Conservation (phyloP, 2,888 invertebrate genomes). For the Oscheius onirici region DNA sequence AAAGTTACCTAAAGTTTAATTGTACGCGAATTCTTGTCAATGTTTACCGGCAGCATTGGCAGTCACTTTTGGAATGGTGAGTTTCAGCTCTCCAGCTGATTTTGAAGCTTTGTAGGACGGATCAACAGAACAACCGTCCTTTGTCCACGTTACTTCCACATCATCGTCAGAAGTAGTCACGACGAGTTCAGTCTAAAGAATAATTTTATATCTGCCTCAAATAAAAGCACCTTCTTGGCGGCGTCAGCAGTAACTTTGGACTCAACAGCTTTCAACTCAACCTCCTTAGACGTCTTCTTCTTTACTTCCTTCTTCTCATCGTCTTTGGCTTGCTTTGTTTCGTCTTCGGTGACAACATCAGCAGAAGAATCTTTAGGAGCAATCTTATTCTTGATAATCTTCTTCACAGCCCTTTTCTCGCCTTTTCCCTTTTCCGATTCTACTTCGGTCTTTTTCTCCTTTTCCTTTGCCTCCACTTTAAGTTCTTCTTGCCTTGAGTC, state of each 20-base stretch:
- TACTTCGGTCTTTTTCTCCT: conserved; percentile 27
- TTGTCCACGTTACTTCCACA: conserved; percentile 51
- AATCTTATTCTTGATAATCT: conserved; percentile 37
- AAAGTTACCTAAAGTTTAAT: conserved; percentile 12
- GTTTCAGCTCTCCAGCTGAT: not conserved
- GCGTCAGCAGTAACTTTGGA: conserved; percentile 36
- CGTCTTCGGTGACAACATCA: conserved; percentile 5
- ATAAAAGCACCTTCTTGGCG: not conserved
- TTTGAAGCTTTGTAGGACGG: conserved; percentile 36
- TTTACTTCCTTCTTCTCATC: conserved; percentile 48
- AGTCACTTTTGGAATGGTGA: conserved; percentile 17
- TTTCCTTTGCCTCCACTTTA: conserved; percentile 4
- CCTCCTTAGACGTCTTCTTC: conserved; percentile 35
- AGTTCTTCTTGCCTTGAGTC: conserved; percentile 27
- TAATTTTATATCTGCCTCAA: not conserved
- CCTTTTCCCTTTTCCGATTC: conserved; percentile 18
- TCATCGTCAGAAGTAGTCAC: conserved; percentile 37
- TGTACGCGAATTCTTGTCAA: no score
- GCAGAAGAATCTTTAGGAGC: not conserved
- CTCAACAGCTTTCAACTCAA: conserved; percentile 25
- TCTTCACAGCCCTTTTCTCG: conserved; percentile 28
- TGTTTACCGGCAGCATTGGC: conserved; percentile 1
- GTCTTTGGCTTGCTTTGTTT: conserved; percentile 14
- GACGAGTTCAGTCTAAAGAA: conserved; percentile 1
- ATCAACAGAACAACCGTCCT: conserved; percentile 52